Percentiles rank a stretch among this genome's conserved stretches.
Evolutionary conservation across 2,113 vertebrate genomes (phyloP).

Genomic region (Psephotus haematonotus): DNA sequence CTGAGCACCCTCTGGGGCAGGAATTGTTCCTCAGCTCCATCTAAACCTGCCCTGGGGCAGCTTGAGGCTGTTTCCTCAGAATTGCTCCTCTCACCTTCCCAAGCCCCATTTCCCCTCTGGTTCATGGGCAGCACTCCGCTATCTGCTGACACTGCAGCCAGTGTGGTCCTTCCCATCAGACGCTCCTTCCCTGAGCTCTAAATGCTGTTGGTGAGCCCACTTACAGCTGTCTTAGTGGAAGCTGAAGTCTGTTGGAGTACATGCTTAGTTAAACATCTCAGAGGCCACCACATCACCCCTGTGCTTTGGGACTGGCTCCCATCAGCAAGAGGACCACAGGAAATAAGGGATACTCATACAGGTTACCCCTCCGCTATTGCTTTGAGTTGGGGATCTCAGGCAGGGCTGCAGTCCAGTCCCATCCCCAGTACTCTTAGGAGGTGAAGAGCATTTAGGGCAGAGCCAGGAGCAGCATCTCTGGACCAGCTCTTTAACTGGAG

Average conservation of each 20-base stretch:
- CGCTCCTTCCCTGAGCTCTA: rapidly evolving
- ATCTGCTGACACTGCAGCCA: rapidly evolving
- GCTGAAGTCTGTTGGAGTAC: rapidly evolving
- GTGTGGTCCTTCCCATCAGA: neutral
- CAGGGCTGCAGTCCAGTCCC: rapidly evolving
- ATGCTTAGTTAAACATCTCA: rapidly evolving
- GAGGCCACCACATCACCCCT: rapidly evolving
- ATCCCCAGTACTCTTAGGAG: neutral
- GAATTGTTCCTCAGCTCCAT: neutral
- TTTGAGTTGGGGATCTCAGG: rapidly evolving
- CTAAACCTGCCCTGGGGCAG: neutral
- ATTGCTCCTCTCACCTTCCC: neutral
- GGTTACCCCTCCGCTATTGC: rapidly evolving
- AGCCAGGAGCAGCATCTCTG: neutral
- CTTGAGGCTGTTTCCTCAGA: neutral
- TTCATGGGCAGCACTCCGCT: rapidly evolving
- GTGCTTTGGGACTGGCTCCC: neutral
- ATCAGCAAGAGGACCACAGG: rapidly evolving
- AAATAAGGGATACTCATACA: rapidly evolving
- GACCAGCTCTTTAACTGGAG: rapidly evolving
- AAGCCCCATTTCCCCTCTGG: rapidly evolving
- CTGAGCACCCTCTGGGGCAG: neutral
- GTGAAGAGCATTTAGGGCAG: neutral
- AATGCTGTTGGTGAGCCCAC: neutral
- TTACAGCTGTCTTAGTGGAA: rapidly evolving